phyloP scores from a whole-genome alignment of 2,797 vertebrate species.

The Epinephelus awoara region DNA sequence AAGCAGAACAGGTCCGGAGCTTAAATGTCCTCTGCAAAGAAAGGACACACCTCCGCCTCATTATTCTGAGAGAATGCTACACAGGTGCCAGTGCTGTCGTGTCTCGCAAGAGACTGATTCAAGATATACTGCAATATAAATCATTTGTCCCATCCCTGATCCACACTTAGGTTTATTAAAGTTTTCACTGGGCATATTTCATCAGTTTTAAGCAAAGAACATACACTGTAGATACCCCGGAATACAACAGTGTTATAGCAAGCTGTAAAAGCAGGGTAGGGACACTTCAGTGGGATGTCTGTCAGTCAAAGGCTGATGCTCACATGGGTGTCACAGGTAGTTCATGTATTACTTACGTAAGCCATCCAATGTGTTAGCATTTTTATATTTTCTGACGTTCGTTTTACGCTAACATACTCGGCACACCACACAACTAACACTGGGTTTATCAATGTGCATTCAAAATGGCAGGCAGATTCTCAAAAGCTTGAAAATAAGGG shows the following conservation, averaged over 20 bases:
- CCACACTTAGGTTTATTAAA: neutral
- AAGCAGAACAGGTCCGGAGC: neutral
- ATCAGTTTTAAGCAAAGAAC: neutral
- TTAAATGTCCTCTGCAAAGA: neutral
- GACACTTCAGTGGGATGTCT: neutral
- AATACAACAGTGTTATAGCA: neutral
- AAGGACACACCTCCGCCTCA: neutral
- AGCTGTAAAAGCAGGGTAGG: neutral
- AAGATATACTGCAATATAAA: neutral
- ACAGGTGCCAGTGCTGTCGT: neutral
- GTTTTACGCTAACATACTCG: neutral
- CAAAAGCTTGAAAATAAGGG: constrained; percentile 6
- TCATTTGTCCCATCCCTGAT: neutral
- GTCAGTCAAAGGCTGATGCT: neutral
- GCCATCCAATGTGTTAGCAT: neutral
- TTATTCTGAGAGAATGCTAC: neutral
- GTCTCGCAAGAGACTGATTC: neutral
- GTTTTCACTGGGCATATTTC: neutral
- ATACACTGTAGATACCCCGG: neutral
- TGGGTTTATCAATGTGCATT: neutral
- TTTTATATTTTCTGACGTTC: neutral
- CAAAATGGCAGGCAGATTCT: neutral
- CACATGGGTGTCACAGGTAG: neutral
- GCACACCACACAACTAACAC: neutral
- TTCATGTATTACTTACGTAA: neutral